Conservation (phyloP, 2,797 vertebrate species). For the Crenichthys baileyi region DNA sequence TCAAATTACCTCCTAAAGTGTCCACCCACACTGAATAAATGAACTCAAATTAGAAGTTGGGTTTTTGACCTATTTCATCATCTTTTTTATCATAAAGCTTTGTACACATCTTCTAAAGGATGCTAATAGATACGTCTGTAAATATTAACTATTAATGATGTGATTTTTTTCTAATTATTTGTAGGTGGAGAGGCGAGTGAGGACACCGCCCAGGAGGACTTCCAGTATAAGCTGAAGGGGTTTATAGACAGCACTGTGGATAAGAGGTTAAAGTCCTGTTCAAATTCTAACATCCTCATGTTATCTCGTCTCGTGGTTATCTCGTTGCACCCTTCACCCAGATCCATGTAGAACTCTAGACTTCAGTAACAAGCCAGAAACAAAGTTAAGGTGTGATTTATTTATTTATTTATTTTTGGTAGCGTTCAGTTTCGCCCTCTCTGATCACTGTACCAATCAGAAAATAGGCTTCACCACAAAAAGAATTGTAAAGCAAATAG, state of each 20-base stretch:
- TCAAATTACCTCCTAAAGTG: too few relatives aligned
- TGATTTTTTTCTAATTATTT: neutral
- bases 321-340: neutral
- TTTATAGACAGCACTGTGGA: conserved; percentile 96
- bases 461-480: too few relatives aligned
- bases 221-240: conserved; percentile 95
- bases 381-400: too few relatives aligned
- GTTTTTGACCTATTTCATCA: neutral
- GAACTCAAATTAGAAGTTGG: neutral
- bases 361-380: too few relatives aligned
- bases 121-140: neutral
- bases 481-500: too few relatives aligned
- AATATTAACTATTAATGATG: neutral
- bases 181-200: conserved; percentile 89
- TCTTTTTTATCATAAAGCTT: neutral
- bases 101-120: neutral
- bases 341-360: neutral
- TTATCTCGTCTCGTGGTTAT: conserved; percentile 4
- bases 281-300: neutral
- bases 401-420: neutral
- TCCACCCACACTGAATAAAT: too few relatives aligned
- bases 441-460: too few relatives aligned
- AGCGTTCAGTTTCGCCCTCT: too few relatives aligned
- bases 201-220: conserved; percentile 91
- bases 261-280: conserved; percentile 85